These are phyloP conservation scores for Ctenodactylus gundi DNA, from an alignment of 2,113 vertebrate species.

Conservation along the genomic window DNA sequence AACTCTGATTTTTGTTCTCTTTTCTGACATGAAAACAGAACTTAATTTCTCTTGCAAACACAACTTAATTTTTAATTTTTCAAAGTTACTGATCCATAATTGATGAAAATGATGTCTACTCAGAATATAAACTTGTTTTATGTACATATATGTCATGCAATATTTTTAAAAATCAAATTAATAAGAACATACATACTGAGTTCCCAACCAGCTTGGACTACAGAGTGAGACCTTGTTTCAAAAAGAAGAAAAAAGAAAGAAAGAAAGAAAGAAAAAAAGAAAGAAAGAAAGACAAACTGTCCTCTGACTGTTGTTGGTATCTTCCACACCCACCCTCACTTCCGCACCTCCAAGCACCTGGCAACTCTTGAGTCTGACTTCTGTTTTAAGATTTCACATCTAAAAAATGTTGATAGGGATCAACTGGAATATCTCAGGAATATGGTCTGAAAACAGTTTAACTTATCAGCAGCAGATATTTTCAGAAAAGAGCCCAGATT, in stretches of 20 bases:
- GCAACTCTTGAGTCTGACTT: not conserved
- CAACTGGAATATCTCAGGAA: not conserved
- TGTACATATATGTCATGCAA: not conserved
- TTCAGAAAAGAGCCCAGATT: not conserved
- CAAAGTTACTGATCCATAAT: not conserved
- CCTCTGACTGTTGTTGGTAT: too few species aligned
- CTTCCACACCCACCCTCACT: not conserved
- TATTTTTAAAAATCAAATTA: not conserved
- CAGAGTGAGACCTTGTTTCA: too few species aligned
- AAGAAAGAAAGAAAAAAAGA: too few species aligned
- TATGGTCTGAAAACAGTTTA: not conserved
- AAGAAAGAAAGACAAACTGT: too few species aligned
- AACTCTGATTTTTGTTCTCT: not conserved
- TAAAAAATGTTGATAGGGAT: not conserved
- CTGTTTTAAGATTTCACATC: not conserved
- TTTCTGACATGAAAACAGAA: not conserved
- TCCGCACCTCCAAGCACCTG: not conserved
- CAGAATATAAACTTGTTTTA: not conserved
- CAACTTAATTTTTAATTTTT: not conserved
- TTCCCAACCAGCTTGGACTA: too few species aligned
- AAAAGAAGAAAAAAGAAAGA: too few species aligned
- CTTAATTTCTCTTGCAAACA: not conserved
- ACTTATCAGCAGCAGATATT: not conserved
- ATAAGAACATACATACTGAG: not conserved
- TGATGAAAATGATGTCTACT: not conserved